phyloP scores from a whole-genome alignment of 2,888 invertebrate genomes.

The Trachelus troglodyta region DNA sequence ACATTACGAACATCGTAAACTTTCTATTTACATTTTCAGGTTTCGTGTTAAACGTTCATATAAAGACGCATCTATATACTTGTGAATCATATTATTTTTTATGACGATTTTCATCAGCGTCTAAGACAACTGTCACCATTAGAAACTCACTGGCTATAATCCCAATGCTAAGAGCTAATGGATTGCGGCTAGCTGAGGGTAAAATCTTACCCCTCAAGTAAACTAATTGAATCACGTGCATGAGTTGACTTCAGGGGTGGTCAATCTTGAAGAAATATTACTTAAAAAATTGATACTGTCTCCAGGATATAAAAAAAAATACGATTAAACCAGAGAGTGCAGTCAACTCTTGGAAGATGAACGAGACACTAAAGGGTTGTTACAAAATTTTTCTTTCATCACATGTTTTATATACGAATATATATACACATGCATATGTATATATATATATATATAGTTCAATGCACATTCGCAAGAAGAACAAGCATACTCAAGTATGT shows the following conservation, averaged over 20 bases:
- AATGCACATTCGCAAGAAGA: not conserved
- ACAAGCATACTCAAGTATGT: not conserved
- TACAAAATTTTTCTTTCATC: not conserved
- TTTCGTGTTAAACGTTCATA: not conserved
- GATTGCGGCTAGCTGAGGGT: slow-evolving; percentile 55
- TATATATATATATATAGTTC: not conserved
- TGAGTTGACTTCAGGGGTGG: slow-evolving; percentile 58
- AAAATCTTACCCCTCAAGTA: slow-evolving; percentile 56
- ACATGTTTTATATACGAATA: not conserved
- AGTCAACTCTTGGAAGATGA: not conserved
- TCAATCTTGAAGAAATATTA: slow-evolving; percentile 48
- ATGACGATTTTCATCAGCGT: not conserved
- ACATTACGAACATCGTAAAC: not conserved
- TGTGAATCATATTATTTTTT: not conserved
- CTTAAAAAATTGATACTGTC: slow-evolving; percentile 23
- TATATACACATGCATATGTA: too few relatives aligned
- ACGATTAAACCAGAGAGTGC: not conserved
- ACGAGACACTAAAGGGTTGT: not conserved
- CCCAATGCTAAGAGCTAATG: slow-evolving; percentile 14
- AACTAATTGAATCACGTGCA: slow-evolving; percentile 61
- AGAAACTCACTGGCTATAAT: slow-evolving; percentile 22
- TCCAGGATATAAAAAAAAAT: not conserved
- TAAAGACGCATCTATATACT: not conserved
- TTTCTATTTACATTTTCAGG: not conserved
- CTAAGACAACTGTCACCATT: slow-evolving; percentile 14